Conservation (phyloP, 2,113 vertebrate species). For the Halichoeres trimaculatus region DNA sequence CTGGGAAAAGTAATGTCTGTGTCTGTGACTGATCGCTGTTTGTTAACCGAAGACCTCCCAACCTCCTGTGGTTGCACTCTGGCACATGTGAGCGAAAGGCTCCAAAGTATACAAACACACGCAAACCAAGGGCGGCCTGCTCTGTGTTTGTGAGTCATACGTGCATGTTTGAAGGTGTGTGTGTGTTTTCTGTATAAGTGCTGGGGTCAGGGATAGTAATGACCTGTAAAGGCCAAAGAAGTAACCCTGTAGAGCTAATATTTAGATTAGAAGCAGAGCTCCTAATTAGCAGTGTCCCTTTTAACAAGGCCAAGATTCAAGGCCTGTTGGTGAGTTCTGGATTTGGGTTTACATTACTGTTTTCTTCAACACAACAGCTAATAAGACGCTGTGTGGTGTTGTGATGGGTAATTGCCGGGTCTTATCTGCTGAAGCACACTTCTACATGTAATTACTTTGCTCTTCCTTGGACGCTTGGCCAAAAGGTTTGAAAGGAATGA, state of each 20-base stretch:
- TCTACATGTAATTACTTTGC: constrained; percentile 34
- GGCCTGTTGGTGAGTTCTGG: constrained; percentile 21
- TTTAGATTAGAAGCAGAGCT: constrained; percentile 65
- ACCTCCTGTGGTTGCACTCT: constrained; percentile 68
- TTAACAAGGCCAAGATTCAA: constrained; percentile 28
- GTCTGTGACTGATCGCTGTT: constrained; percentile 66
- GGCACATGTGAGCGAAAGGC: constrained; percentile 51
- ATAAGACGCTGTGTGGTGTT: constrained; percentile 35
- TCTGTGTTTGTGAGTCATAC: constrained; percentile 22
- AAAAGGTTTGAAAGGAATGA: constrained; percentile 13
- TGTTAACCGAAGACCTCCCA: constrained; percentile 72
- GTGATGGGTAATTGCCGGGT: constrained; percentile 12
- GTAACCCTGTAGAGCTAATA: constrained; percentile 69
- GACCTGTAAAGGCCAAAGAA: constrained; percentile 49
- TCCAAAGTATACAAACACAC: constrained; percentile 72
- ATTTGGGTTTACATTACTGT: constrained; percentile 28
- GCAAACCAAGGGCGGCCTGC: constrained; percentile 35
- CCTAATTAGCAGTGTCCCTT: constrained; percentile 57
- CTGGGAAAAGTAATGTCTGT: constrained; percentile 59
- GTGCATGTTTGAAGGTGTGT: neutral
- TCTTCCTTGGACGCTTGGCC: constrained; percentile 37
- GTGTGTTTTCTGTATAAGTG: constrained; percentile 20
- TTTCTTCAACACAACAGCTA: constrained; percentile 35
- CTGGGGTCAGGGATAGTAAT: constrained; percentile 21
- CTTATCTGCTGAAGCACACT: constrained; percentile 53